A percentile compares a stretch with the other conserved stretches of the same genome.
Evolutionary conservation across 2,113 vertebrate genomes (phyloP).

Genomic region (Xenotilapia caudafasciata): DNA sequence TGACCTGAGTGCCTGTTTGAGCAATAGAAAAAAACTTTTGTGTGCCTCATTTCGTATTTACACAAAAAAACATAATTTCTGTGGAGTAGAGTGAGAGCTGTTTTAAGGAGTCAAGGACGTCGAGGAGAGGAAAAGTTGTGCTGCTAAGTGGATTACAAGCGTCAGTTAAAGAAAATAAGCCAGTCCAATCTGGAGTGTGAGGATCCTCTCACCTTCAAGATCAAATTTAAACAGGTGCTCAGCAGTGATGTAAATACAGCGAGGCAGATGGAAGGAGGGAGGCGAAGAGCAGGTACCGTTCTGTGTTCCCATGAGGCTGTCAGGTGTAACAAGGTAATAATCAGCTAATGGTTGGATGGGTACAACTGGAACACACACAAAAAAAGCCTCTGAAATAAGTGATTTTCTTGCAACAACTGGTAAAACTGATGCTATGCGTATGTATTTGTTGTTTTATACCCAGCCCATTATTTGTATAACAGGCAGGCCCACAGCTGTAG

Average conservation of each 20-base stretch:
- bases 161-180: constrained; percentile 23
- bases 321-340: constrained; percentile 38
- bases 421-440: not conserved
- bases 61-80: not conserved
- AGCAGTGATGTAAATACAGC: constrained; percentile 2
- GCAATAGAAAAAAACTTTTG: not conserved
- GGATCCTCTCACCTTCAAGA: constrained; percentile 1
- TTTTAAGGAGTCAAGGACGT: constrained; percentile 16
- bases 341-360: not conserved
- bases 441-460: not conserved
- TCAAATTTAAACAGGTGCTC: constrained; percentile 23
- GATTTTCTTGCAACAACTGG: not conserved
- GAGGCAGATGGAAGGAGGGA: not conserved
- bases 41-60: not conserved
- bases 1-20: not conserved
- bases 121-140: not conserved
- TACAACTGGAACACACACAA: not conserved
- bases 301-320: constrained; percentile 24
- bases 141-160: constrained; percentile 29
- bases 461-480: not conserved
- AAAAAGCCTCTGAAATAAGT: not conserved
- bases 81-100: not conserved
- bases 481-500: not conserved
- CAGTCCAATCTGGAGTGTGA: not conserved
- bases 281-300: not conserved